Evolutionary conservation across 1,140 invertebrate genomes (phyloP), one percentile per base, ranked within the genome.

Genomic region (Heliconius eleuchia): DNA sequence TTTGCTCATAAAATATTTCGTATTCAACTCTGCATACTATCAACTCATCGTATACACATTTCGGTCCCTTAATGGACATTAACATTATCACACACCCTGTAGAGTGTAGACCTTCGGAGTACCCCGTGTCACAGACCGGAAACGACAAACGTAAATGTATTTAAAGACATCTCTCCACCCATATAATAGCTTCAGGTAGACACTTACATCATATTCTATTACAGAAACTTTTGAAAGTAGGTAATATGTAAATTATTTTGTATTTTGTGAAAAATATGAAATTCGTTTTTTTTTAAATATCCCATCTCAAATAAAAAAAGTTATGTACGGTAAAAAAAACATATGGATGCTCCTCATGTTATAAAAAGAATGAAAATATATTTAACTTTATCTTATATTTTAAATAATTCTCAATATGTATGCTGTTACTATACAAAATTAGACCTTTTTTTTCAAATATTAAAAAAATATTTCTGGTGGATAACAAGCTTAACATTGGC

Each of bases 101-200:
- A 73, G 18, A 19, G 39, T 11, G 55, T 57, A 73, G 18, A 19
- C 50, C 66, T 66, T 79, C 74, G 18, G 71, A 71, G 72, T 50
- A 78, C 57, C 78, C 55, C 13, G 23, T 77, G 76, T 76, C 46
- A 81, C 57, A 79, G 79, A 57, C 50, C 79, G 79, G 79, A 80
- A 80, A 80, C 71, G 74, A 66, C 79, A 76, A 80, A 76, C 79
- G 74, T 80, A 37, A 79, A 80, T 77, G 46, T 71, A 39, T 39
- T 71, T 71, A 37, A 71, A 16, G 60, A 66, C 60, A 23, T 66
- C 23, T 27, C 19, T 66, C 60, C 60, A 66, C 60, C 60, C 60
- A 30, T 66, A 66, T 30, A 66, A 66, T 66, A 66, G 27, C 60
- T 66, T 66, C 30, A 13, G 23, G 60, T 30, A 66, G 60, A 30